Conservation (phyloP, 64 coral and sea anemone genomes). For the Montipora cactus region DNA sequence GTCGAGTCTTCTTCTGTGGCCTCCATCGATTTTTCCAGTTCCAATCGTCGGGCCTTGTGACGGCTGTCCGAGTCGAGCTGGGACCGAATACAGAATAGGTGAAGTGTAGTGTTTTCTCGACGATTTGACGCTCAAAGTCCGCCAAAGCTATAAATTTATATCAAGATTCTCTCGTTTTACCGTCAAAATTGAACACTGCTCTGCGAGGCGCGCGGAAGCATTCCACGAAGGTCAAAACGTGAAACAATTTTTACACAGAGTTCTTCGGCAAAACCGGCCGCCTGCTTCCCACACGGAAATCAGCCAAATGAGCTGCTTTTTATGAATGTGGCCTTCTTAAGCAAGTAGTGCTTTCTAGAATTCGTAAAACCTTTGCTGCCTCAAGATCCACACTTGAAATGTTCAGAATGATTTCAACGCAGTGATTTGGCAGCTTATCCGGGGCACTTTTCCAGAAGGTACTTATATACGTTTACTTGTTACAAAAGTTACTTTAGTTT, state of each 20-base stretch:
- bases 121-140: neutral
- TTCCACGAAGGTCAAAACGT: neutral
- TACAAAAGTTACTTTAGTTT: slow-evolving; percentile 58
- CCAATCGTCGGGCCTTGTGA: neutral
- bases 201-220: neutral
- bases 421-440: slow-evolving; percentile 9
- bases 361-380: neutral
- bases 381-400: slow-evolving; percentile 35
- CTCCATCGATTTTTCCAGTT: neutral
- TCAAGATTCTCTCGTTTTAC: neutral
- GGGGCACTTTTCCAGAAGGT: slow-evolving; percentile 33
- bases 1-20: neutral
- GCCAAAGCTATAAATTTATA: neutral
- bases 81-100: neutral
- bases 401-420: neutral
- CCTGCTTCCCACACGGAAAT: slow-evolving; percentile 31
- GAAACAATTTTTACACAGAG: neutral
- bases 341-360: slow-evolving; percentile 40
- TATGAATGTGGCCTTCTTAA: neutral
- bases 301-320: neutral
- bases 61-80: neutral
- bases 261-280: neutral
- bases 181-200: neutral
- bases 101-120: neutral
- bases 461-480: slow-evolving; percentile 45